Evolutionary conservation across 1,140 invertebrate species (phyloP).

Genomic region (Solen grandis): DNA sequence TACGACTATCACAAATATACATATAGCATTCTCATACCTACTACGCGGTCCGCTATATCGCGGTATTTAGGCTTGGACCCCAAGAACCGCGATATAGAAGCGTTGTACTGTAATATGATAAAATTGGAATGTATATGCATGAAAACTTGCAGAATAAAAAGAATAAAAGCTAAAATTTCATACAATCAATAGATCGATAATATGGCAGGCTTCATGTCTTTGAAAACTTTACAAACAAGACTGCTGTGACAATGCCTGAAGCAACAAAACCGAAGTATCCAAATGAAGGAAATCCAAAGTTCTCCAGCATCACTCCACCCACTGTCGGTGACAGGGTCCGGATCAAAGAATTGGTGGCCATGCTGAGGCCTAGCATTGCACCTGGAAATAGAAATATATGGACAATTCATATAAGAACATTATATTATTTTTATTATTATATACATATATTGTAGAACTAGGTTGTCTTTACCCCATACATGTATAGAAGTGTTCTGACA

Average conservation of each 20-base stretch:
- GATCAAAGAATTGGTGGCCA: slow-evolving; percentile 77
- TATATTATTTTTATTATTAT: not conserved
- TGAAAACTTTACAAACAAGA: slow-evolving; percentile 61
- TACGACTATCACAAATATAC: too few species aligned
- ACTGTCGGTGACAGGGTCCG: slow-evolving; percentile 74
- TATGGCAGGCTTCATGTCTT: too few species aligned
- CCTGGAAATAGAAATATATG: slow-evolving; percentile 72
- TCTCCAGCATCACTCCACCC: slow-evolving; percentile 73
- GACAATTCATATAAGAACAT: not conserved
- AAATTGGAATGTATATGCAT: too few species aligned
- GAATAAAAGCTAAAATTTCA: too few species aligned
- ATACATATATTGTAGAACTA: too few species aligned
- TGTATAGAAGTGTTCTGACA: not conserved
- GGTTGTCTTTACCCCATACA: not conserved
- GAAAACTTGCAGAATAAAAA: too few species aligned
- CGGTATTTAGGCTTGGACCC: too few species aligned
- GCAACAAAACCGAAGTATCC: slow-evolving; percentile 74
- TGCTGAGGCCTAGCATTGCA: slow-evolving; percentile 77
- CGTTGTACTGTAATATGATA: too few species aligned
- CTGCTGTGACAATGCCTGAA: slow-evolving; percentile 64
- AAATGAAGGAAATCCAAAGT: slow-evolving; percentile 74
- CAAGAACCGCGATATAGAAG: too few species aligned
- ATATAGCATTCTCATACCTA: too few species aligned
- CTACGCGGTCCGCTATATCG: too few species aligned
- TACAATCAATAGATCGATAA: too few species aligned